Base-by-base conservation (phyloP, 2,113 vertebrate species). In the Hippocampus comes region DNA sequence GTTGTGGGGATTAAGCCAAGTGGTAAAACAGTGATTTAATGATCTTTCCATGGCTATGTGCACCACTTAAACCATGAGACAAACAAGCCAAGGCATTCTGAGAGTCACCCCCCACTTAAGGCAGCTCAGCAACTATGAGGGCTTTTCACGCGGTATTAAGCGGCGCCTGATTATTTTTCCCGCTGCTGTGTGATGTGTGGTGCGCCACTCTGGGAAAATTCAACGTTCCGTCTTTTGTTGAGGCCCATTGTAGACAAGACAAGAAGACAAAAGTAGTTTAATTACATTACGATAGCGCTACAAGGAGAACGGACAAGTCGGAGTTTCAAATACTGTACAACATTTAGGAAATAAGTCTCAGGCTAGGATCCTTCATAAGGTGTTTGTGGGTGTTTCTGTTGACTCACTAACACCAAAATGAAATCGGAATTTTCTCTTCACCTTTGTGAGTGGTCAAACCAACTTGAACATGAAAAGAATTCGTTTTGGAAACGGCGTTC, bases 11-110 rank as follows among this genome's bases (percentile, higher is more conserved):
- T 93, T 93, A 93, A 92, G 86, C 82, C 76, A 88, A 92, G 90
- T 92, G 91, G 91, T 93, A 92, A 93, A 93, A 93, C 89, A 90
- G 92, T 91, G 91, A 91, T 93, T 93, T 93, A 92, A 92, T 92
- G 90, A 93, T 92, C 89, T 92, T 90, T 91, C 88, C 88, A 89
- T 90, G 88, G 89, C 86, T 88, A 89, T 88, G 82, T 90, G 90
- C 86, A 81, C 86, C 86, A 90, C 87, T 91, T 90, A 89, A 90
- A 92, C 86, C 87, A 88, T 83, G 83, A 86, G 85, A 89, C 87
- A 90, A 91, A 91, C 89, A 90, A 85, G 84, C 81, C 43, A 78
- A 88, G 83, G 83, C 86, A 85, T 82, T 87, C 76, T 78, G 84
- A 88, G 90, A 91, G 89, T 90, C 89, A 89, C 89, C 88, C 34